These are phyloP conservation scores for Drosophila barbarae DNA, from an alignment of 2,888 invertebrate genomes.

Conservation along the genomic window DNA sequence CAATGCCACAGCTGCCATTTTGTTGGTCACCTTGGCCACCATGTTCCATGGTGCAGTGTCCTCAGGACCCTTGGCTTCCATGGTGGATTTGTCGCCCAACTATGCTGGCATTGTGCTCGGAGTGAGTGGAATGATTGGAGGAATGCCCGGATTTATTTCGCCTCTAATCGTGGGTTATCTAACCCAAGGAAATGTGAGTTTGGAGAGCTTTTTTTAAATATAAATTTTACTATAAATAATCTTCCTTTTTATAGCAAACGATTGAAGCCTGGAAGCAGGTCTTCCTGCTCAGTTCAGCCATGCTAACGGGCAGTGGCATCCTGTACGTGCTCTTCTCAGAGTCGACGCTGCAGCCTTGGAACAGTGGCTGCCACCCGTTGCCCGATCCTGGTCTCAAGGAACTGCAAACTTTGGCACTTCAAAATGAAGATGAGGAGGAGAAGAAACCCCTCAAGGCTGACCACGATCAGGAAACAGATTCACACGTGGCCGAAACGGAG, in stretches of 20 bases:
- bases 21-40: conserved; percentile 83
- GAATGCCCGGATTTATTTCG: conserved; percentile 83
- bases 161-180: conserved; percentile 83
- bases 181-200: conserved; percentile 84
- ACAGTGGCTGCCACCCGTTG: conserved; percentile 67
- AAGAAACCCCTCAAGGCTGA: conserved; percentile 44
- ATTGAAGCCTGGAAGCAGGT: conserved; percentile 83
- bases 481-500: conserved; percentile 11
- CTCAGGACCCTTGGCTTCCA: conserved; percentile 84
- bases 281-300: conserved; percentile 81
- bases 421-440: conserved; percentile 47
- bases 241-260: conserved; percentile 81
- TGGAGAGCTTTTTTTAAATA: rapidly evolving
- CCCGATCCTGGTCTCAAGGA: conserved; percentile 68
- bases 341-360: conserved; percentile 83
- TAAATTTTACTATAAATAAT: background rate
- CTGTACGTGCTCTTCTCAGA: conserved; percentile 82
- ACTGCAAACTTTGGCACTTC: conserved; percentile 52
- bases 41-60: conserved; percentile 85
- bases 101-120: conserved; percentile 83
- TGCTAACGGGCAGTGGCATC: conserved; percentile 81
- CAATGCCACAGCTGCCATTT: conserved; percentile 82
- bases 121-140: conserved; percentile 82
- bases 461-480: conserved; percentile 13
- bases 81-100: conserved; percentile 86